A percentile compares a stretch with the other conserved stretches of the same genome.
Conservation (phyloP, 1,140 invertebrate species). For the Aphelinus certus region DNA sequence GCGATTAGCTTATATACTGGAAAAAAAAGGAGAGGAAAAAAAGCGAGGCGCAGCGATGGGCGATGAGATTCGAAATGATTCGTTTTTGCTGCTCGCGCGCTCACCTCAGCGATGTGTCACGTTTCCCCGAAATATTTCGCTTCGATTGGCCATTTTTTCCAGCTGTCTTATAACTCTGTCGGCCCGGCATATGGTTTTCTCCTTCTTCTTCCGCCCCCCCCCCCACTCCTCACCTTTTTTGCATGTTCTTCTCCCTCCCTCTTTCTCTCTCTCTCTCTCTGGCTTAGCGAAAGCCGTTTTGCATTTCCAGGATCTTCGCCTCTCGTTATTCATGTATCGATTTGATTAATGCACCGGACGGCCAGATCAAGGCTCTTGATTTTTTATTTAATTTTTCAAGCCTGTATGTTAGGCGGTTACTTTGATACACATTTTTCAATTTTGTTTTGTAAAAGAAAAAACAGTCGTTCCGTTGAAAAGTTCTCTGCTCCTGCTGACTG, state of each 20-base stretch:
- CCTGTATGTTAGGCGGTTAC: too few relatives aligned
- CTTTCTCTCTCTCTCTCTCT: constrained; percentile 14
- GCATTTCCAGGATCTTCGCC: constrained; percentile 30
- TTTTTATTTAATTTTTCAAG: too few relatives aligned
- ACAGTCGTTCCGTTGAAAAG: too few relatives aligned
- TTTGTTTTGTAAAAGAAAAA: too few relatives aligned
- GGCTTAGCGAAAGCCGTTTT: constrained; percentile 20
- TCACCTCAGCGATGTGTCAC: constrained; percentile 29
- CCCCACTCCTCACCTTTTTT: constrained; percentile 11
- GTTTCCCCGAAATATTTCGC: constrained; percentile 42
- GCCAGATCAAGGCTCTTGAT: too few relatives aligned
- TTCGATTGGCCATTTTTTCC: constrained; percentile 27
- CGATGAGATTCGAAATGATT: constrained; percentile 33
- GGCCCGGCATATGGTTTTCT: constrained; percentile 18
- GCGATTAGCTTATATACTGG: constrained; percentile 29
- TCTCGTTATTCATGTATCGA: constrained; percentile 39
- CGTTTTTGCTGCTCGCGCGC: not conserved
- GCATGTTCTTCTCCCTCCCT: constrained; percentile 1
- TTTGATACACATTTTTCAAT: too few relatives aligned
- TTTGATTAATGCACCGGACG: constrained; percentile 30
- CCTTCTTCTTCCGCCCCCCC: constrained; percentile 4
- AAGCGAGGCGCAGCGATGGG: constrained; percentile 12
- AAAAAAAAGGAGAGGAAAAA: constrained; percentile 3
- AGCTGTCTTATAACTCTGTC: constrained; percentile 3
- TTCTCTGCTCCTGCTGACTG: too few relatives aligned